Evolutionary conservation across 2,888 invertebrate species (phyloP).

Genomic region (Urechis unicinctus): DNA sequence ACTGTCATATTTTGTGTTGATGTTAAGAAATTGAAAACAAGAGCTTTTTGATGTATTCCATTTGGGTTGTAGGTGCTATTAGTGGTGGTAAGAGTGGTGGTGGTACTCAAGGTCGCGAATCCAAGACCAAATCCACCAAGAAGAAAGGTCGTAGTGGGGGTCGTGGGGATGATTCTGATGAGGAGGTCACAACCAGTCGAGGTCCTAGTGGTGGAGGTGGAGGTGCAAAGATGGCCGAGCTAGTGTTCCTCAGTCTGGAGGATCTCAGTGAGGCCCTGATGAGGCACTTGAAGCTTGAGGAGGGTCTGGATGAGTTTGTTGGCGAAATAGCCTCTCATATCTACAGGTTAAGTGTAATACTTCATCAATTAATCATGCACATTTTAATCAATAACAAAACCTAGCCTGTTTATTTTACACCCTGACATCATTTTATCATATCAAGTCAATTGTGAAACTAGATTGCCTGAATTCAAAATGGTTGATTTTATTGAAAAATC

Average conservation of each 20-base stretch:
- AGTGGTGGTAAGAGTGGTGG: slow-evolving; percentile 69
- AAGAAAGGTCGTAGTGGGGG: slow-evolving; percentile 56
- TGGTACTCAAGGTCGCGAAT: slow-evolving; percentile 87
- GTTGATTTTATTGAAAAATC: too few species aligned
- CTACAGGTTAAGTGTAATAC: slow-evolving; percentile 56
- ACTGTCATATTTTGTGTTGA: too few species aligned
- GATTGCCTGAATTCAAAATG: too few species aligned
- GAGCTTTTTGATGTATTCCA: too few species aligned
- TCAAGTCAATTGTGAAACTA: too few species aligned
- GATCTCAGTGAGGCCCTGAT: slow-evolving; percentile 65
- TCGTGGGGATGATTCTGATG: slow-evolving; percentile 62
- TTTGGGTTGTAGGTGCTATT: neutral
- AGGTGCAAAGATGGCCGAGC: slow-evolving; percentile 19
- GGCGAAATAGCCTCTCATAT: slow-evolving; percentile 65
- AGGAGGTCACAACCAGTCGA: slow-evolving; percentile 58
- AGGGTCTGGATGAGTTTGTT: slow-evolving; percentile 61
- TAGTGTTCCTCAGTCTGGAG: slow-evolving; percentile 47
- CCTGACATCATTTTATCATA: too few species aligned
- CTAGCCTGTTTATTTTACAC: too few species aligned
- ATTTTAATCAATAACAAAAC: too few species aligned
- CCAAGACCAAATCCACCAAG: slow-evolving; percentile 88
- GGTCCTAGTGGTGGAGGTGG: slow-evolving; percentile 5
- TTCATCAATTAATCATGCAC: too few species aligned
- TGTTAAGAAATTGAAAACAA: too few species aligned
- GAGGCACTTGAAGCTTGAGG: slow-evolving; percentile 55